Evolutionary conservation across 2,113 vertebrate genomes (phyloP), one percentile per base, ranked within the genome.

Genomic region (Hepsetus odoe): DNA sequence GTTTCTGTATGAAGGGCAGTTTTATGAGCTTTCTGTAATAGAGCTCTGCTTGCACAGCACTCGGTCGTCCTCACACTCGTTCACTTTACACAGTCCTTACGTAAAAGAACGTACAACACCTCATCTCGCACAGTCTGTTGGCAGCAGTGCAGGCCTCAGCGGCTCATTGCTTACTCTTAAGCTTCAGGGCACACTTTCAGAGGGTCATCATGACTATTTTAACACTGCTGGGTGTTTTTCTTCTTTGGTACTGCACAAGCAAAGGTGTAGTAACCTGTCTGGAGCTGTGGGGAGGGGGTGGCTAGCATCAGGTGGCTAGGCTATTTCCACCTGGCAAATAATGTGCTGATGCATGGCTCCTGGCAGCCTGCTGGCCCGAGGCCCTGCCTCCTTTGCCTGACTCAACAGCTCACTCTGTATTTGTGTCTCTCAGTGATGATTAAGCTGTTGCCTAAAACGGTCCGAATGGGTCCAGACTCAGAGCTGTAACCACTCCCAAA

Each of bases 381-480:
- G 83, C 84, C 72, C 38, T 80, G 64, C 53, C 88, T 87, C 84
- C 53, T 87, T 86, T 88, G 82, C 81, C 86, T 91, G 89, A 88
- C 82, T 91, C 82, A 76, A 92, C 84, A 90, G 88, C 83, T 85
- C 88, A 76, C 80, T 90, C 83, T 85, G 86, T 87, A 90, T 92
- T 90, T 91, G 88, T 76, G 84, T 88, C 86, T 85, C 83, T 68
- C 81, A 87, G 83, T 87, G 91, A 89, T 91, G 85, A 92, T 89
- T 85, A 87, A 87, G 83, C 76, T 85, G 75, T 83, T 92, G 61
- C 85, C 91, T 85, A 87, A 90, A 88, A 89, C 85, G 87, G 87
- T 74, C 81, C 44, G 0, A 80, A 13, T 87, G 38, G 82, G 87
- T 84, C 73, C 76, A 51, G 77, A 76, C 59, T 20, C 69, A 67